phyloP scores from a whole-genome alignment of 92 coral and sea anemone genomes.

The Desmophyllum pertusum region DNA sequence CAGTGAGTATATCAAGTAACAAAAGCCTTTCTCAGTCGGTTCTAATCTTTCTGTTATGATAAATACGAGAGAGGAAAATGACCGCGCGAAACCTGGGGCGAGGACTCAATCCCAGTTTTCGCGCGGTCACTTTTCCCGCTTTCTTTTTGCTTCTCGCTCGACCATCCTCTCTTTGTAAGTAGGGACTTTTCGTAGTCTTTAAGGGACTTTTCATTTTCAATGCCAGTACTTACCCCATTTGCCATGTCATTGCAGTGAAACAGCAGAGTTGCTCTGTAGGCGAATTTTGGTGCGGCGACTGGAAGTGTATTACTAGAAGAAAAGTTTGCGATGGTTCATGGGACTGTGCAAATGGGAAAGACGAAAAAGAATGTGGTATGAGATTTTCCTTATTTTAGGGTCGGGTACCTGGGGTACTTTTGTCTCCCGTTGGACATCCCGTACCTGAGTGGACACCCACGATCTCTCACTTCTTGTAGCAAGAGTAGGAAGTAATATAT shows the following conservation, averaged over 20 bases:
- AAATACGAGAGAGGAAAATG: not conserved
- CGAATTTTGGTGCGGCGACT: constrained; percentile 47
- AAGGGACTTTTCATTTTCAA: too few relatives aligned
- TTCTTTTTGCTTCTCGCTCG: not conserved
- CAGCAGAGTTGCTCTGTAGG: constrained; percentile 29
- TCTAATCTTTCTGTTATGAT: not conserved
- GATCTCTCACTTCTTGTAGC: not conserved
- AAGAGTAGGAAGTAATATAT: too few relatives aligned
- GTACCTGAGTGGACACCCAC: not conserved
- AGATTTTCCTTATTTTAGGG: not conserved
- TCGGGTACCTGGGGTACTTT: not conserved
- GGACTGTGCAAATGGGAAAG: constrained; percentile 55
- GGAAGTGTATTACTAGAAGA: constrained; percentile 42
- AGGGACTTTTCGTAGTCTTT: not conserved
- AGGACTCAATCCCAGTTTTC: too few relatives aligned
- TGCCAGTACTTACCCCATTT: not conserved
- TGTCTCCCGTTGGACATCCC: not conserved
- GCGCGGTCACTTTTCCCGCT: not conserved
- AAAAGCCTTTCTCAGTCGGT: not conserved
- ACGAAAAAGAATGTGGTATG: constrained; percentile 49
- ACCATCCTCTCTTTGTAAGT: not conserved
- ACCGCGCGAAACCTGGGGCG: too few relatives aligned
- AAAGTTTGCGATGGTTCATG: constrained; percentile 48
- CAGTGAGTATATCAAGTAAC: constrained; percentile 30
- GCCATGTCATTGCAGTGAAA: constrained; percentile 27